These are phyloP conservation scores for Delichon dasypus DNA, from an alignment of 2,797 vertebrate species.

Conservation along the genomic window DNA sequence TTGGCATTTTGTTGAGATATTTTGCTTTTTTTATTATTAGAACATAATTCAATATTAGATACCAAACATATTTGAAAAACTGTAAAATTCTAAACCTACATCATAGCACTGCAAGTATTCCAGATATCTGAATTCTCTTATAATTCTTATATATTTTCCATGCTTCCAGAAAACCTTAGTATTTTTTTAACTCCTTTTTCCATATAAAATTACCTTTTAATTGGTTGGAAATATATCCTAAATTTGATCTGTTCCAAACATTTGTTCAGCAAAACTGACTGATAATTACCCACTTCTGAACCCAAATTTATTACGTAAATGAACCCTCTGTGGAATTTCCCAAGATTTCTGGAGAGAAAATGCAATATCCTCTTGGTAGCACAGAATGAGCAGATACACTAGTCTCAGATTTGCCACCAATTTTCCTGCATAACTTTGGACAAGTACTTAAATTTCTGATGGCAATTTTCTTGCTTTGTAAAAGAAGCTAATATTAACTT, in stretches of 20 bases:
- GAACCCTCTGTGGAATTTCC: conserved; percentile 14
- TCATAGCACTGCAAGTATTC: background rate
- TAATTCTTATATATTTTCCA: background rate
- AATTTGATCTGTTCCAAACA: background rate
- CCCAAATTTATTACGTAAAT: background rate
- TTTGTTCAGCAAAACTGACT: conserved; percentile 7
- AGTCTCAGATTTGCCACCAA: background rate
- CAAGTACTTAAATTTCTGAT: background rate
- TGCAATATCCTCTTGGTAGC: background rate
- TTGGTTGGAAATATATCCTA: background rate
- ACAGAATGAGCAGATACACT: background rate
- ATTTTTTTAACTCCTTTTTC: background rate
- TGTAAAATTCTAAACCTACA: background rate
- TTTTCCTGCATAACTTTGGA: background rate
- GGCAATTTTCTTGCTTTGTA: background rate
- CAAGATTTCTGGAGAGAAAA: conserved; percentile 22
- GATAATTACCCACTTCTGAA: background rate
- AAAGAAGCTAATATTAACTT: background rate
- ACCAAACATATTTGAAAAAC: background rate
- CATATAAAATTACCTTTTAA: background rate
- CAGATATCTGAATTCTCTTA: background rate
- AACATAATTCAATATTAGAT: background rate
- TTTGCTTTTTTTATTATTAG: background rate
- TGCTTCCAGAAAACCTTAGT: background rate
- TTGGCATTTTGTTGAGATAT: background rate